Base-by-base conservation (phyloP, 2,888 invertebrate species). In the Cheilosia impressa region DNA sequence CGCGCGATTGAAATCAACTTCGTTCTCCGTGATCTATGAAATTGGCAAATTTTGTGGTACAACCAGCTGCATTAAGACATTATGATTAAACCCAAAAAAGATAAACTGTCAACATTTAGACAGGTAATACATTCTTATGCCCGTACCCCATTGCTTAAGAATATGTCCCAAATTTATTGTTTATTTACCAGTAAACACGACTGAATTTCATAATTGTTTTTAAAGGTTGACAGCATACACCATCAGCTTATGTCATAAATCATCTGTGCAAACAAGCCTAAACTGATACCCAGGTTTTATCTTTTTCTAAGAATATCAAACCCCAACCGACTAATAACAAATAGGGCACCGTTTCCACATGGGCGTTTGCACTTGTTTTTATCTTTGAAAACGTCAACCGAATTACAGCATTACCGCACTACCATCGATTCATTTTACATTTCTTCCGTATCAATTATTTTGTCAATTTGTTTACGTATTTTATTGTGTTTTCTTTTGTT, bases 191-290 rank as follows among this genome's bases (percentile, higher is more conserved):
- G 45, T 22, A 45, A 31, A 62, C 24, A 15, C 27, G 17, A 2
- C 55, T 13, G 4, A 27, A 45, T 60, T 60, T 19, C 13, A 47
- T 5, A 9, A 50, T 19, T 63, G 15, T 38, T 13, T 31, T 47
- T 19, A 19, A 45, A 62, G 24, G 45, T 31, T 31, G 55, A 43
- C 41, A 15, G 27, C 2, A 50, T 47, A 19, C 15, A 17, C 50
- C 15, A 10, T 7, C 15, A 41, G 24, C 41, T 52, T 62, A 27
- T 47, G 58, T 17, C 71, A 71, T 72, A 72, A 72, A 72, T 72
- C 72, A 72, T 43, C 22, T 22, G 4, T 3, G 17, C 41, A 24
- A 53, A 27, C 52, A 66, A 22, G 10, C 4, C 19, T 45, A 31
- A 19, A 55, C 45, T 22, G 6, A 24, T 41, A 9, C 52, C n/a